Conservation (phyloP, 2,113 vertebrate genomes). For the Rhinopomastus cyanomelas region DNA sequence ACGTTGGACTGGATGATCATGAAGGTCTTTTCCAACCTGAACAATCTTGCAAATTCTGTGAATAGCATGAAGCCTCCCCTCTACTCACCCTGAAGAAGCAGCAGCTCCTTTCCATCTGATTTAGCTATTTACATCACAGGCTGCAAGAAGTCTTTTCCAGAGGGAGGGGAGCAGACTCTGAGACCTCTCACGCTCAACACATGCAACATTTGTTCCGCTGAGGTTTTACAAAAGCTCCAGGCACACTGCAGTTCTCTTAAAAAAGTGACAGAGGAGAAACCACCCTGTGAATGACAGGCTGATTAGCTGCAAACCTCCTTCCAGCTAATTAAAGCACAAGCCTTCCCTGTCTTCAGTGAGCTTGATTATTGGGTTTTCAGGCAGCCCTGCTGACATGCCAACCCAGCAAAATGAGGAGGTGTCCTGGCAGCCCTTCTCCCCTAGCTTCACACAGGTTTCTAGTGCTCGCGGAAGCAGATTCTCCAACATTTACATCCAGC, state of each 20-base stretch:
- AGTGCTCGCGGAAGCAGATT: background rate
- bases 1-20: too few species aligned
- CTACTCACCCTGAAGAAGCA: background rate
- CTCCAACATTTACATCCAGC: background rate
- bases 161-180: background rate
- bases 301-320: background rate
- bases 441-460: background rate
- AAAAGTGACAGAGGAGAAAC: background rate
- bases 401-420: background rate
- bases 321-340: background rate
- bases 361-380: background rate
- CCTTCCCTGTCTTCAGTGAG: background rate
- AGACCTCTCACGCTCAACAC: background rate
- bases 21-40: too few species aligned
- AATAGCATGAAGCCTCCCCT: background rate
- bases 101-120: background rate
- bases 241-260: background rate
- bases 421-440: background rate
- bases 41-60: too few species aligned
- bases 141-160: background rate
- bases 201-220: background rate
- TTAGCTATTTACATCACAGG: background rate
- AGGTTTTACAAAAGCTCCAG: background rate
- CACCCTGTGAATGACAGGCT: background rate
- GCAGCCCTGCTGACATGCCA: background rate